phyloP scores from a whole-genome alignment of 2,113 vertebrate genomes.

The Eira barbara region DNA sequence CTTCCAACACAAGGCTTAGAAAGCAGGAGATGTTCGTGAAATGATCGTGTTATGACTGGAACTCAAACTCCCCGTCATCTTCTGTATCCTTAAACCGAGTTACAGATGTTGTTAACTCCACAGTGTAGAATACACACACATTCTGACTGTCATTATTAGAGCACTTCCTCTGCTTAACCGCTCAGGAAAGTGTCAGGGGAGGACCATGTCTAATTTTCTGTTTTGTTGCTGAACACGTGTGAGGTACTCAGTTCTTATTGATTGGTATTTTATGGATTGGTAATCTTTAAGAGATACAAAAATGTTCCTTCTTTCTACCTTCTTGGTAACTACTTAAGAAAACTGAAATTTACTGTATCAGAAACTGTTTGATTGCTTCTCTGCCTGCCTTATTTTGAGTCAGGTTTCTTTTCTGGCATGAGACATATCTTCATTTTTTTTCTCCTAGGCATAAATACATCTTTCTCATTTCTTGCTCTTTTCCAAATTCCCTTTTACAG shows the following conservation, averaged over 20 bases:
- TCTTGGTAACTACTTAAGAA: background rate
- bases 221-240: background rate
- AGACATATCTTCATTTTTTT: background rate
- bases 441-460: background rate
- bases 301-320: slow-evolving; percentile 12
- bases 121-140: background rate
- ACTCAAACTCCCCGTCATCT: fast-evolving
- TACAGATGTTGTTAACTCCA: background rate
- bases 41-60: too few relatives aligned
- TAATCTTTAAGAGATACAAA: slow-evolving; percentile 20
- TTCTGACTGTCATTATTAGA: background rate
- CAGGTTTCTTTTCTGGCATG: background rate
- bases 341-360: background rate
- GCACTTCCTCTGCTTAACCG: background rate
- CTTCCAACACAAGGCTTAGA: background rate
- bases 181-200: background rate
- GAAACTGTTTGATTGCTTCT: background rate
- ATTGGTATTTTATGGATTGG: slow-evolving; percentile 3
- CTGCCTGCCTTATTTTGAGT: background rate
- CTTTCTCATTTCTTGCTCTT: background rate
- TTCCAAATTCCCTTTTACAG: background rate
- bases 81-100: background rate
- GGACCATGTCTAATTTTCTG: background rate
- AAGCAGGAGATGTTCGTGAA: background rate
- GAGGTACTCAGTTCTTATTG: background rate